Evolutionary conservation across 1,140 invertebrate genomes (phyloP).

Genomic region (Portunus trituberculatus): DNA sequence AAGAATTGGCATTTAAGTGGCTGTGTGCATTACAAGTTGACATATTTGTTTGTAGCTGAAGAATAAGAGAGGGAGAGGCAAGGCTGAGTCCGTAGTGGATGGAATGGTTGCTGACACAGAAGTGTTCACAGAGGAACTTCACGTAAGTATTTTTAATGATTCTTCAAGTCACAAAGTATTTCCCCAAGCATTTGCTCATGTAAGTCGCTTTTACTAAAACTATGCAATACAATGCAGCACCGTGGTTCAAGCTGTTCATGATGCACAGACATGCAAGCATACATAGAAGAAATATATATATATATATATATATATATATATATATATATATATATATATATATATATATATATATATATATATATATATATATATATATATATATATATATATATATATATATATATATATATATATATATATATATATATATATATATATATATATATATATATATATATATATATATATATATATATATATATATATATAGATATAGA

Average conservation of each 20-base stretch:
- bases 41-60: conserved; percentile 67
- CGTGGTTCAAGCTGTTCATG: too few species aligned
- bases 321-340: conserved; percentile 25
- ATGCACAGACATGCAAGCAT: background rate
- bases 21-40: background rate
- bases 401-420: background rate
- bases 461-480: background rate
- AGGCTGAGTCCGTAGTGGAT: conserved; percentile 68
- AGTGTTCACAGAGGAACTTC: conserved; percentile 90
- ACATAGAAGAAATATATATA: background rate
- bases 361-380: background rate
- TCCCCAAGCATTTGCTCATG: background rate
- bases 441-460: conserved; percentile 6
- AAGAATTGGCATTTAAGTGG: background rate
- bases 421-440: background rate
- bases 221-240: too few species aligned
- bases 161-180: too few species aligned
- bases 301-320: conserved; percentile 32
- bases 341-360: conserved; percentile 10
- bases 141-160: conserved; percentile 31
- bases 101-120: conserved; percentile 79
- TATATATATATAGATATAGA: too few species aligned
- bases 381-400: background rate
- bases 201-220: background rate
- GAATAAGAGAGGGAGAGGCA: conserved; percentile 77